A percentile compares a stretch with the other conserved stretches of the same genome.
These are phyloP conservation scores for Drosophila peninsularis DNA, from an alignment of 2,888 invertebrate species.

Conservation along the genomic window DNA sequence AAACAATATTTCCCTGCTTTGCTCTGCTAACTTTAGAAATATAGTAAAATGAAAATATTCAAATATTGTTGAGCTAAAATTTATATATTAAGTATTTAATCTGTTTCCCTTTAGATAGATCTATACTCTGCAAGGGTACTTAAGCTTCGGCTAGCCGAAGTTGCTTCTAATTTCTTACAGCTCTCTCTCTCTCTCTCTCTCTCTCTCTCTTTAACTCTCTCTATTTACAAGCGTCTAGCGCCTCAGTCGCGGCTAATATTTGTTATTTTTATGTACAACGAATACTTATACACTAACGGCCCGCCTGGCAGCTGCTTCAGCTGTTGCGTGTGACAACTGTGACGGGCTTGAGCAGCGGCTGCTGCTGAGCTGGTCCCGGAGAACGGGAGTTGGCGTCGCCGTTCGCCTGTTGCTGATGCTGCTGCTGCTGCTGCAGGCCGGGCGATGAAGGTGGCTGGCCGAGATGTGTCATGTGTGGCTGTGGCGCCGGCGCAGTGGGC, in stretches of 20 bases:
- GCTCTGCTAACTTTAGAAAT: neutral
- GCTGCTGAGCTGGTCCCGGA: constrained; percentile 43
- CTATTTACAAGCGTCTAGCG: constrained; percentile 77
- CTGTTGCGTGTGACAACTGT: constrained; percentile 86
- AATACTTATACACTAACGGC: constrained; percentile 58
- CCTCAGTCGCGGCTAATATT: constrained; percentile 67
- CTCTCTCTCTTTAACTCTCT: constrained; percentile 12
- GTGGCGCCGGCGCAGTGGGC: constrained; percentile 71
- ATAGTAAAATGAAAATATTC: neutral
- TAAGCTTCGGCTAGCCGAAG: constrained; percentile 46
- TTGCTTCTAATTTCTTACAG: neutral
- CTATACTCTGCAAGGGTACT: constrained; percentile 44
- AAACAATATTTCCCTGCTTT: neutral
- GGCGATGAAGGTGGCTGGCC: constrained; percentile 64
- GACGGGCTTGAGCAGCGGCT: constrained; percentile 86
- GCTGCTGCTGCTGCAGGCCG: constrained; percentile 28
- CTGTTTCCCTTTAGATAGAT: neutral
- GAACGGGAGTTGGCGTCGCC: constrained; percentile 55
- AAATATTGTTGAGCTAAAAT: neutral
- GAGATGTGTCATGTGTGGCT: constrained; percentile 81
- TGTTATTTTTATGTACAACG: constrained; percentile 64
- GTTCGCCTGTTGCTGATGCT: constrained; percentile 33
- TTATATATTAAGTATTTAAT: neutral
- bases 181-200: neutral
- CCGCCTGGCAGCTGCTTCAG: constrained; percentile 81